Evolutionary conservation across 2,797 vertebrate species (phyloP), one percentile per base, ranked within the genome.

Genomic region (Lacerta agilis): DNA sequence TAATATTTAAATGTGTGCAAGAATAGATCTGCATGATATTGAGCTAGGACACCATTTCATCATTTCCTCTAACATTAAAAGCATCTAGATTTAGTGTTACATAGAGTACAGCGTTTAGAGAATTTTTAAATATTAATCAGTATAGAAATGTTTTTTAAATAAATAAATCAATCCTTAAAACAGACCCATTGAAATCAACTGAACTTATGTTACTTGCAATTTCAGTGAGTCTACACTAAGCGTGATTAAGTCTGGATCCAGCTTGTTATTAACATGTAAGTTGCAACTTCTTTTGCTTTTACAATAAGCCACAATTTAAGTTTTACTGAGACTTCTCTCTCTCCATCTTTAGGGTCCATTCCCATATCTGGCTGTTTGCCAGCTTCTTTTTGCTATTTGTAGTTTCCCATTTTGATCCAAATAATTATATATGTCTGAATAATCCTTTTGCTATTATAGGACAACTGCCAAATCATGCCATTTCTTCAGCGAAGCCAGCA

Each of bases 391-490:
- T 92, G 78, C 87, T 90, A 86, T 89, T 89, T 93, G 92, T 87
- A 88, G 85, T 91, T 92, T 94, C 89, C 83, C 88, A 87, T 93
- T 91, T 88, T 82, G 85, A 89, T 93, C 92, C 83, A 87, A 73
- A 94, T 90, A 91, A 94, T 90, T 92, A 90, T 94, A 93, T 95
- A 90, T 94, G 80, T 93, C 87, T 91, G 87, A 93, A 93, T 66
- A 29, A 80, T 0, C 85, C 90, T 93, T 92, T 94, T 94, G 91
- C 89, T 92, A 91, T 90, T 80, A 92, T 89, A 90, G 93, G 91
- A 91, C 66, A 81, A 83, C 67, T 92, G 91, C 92, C 93, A 95
- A 92, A 76, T 88, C 88, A 89, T 93, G 90, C 89, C 91, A 92
- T 92, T 92, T 93, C 88, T 92, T 94, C 89, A 91, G 90, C 93